These are phyloP conservation scores for Siniperca undulata DNA, from an alignment of 2,797 vertebrate genomes.

Conservation along the genomic window DNA sequence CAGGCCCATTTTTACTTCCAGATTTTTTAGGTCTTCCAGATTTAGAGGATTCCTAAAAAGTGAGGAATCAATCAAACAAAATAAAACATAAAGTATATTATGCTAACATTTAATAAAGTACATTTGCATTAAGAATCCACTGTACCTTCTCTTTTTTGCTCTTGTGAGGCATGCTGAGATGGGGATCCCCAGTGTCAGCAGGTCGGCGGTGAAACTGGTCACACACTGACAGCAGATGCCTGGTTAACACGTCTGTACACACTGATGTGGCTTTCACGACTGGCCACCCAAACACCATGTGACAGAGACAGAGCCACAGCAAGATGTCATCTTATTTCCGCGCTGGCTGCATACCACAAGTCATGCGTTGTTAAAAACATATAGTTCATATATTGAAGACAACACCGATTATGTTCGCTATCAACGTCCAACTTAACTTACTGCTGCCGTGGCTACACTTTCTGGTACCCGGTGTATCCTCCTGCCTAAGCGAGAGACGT, in stretches of 20 bases:
- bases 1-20: slow-evolving; percentile 78
- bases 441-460: slow-evolving; percentile 53
- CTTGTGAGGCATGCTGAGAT: slow-evolving; percentile 81
- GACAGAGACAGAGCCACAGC: slow-evolving; percentile 47
- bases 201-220: slow-evolving; percentile 40
- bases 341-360: background rate
- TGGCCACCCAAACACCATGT: slow-evolving; percentile 66
- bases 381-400: background rate
- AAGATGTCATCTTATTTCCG: slow-evolving; percentile 41
- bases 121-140: background rate
- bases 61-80: background rate
- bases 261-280: slow-evolving; percentile 44
- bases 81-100: background rate
- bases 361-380: background rate
- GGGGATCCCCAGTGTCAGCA: slow-evolving; percentile 62
- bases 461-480: slow-evolving; percentile 25
- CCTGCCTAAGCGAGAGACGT: background rate
- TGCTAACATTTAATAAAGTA: background rate
- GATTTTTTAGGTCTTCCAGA: slow-evolving; percentile 79
- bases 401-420: background rate
- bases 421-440: slow-evolving; percentile 35
- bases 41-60: slow-evolving; percentile 76
- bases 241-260: slow-evolving; percentile 44
- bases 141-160: slow-evolving; percentile 84
- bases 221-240: slow-evolving; percentile 48